Base-by-base conservation (phyloP, 1,140 invertebrate species). In the Pseudomyrmex dendroicus region DNA sequence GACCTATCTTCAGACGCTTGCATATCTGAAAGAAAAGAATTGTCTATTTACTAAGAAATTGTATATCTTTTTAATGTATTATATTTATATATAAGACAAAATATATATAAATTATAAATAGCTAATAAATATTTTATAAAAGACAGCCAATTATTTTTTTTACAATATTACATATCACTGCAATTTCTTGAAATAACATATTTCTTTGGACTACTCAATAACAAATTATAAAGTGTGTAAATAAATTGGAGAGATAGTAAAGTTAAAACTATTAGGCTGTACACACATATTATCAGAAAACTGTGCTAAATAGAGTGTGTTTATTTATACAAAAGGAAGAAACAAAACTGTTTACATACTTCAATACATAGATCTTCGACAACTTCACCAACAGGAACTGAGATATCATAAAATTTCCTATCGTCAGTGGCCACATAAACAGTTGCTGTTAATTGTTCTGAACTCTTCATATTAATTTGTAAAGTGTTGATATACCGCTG, bases 1-100 rank as follows among this genome's bases (percentile, higher is more conserved):
- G 97, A 25, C 96, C 95, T 89, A 98, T 97, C 1, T 95, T 95
- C 68, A 97, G 91, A 61, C 95, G 91, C 91, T 96, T 96, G 87
- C 97, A 97, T 72, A 97, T 91, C 89, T 95, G 35, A 35, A 88
- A 83, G 63, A 85, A 72, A 74, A 73, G 85, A 22, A 20, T 57
- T 80, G 44, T 61, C 12, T n/a, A 64, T 73, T 63, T 25, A 56
- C 20, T 0, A 8, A 25, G 4, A 74, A 62, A 63, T 74, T 9
- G 48, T 13, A 44, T 2, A n/a, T 46, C 5, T 3, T 13, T 54
- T 66, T 59, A 52, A 52, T 52, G 1, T 15, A 22, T 62, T 13
- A 12, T 62, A 15, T 2, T 35, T 4, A 7, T 35, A 35, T 35
- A 35, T 35, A 0, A 35, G 4, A 35, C 9, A 3, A 66, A 66